Conservation (phyloP, 2,113 vertebrate species). For the Fregata magnificens region DNA sequence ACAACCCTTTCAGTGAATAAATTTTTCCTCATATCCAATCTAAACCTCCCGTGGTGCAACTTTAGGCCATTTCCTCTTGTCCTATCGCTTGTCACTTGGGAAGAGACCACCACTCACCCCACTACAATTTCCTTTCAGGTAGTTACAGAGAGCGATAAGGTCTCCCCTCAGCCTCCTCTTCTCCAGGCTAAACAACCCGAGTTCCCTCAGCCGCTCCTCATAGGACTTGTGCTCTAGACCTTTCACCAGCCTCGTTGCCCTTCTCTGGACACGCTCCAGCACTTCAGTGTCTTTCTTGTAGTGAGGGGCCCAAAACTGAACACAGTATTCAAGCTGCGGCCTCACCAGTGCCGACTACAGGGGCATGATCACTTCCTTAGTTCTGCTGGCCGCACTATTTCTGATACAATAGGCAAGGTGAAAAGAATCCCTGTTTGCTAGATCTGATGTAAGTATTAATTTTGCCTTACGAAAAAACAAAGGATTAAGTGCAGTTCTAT, state of each 20-base stretch:
- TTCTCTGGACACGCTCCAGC: neutral
- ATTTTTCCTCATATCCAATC: neutral
- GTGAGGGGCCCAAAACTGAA: neutral
- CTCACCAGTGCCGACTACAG: neutral
- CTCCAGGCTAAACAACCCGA: neutral
- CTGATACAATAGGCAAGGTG: neutral
- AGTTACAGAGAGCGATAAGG: neutral
- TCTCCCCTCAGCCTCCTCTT: neutral
- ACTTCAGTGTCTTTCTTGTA: neutral
- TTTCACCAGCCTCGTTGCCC: neutral
- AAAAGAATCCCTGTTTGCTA: neutral
- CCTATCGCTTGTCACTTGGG: neutral
- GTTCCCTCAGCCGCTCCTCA: neutral
- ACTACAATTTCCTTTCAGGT: neutral
- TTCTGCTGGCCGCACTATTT: neutral
- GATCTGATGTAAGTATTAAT: neutral
- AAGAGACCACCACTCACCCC: neutral
- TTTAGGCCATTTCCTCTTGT: neutral
- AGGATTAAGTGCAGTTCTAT: neutral
- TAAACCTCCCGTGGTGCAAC: neutral
- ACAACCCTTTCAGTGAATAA: neutral
- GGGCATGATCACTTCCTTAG: neutral
- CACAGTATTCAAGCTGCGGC: neutral
- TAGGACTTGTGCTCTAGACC: neutral
- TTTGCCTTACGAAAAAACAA: neutral